Conservation (phyloP, 35 echinoderm and acorn worm species). For the Chiridota heheva region DNA sequence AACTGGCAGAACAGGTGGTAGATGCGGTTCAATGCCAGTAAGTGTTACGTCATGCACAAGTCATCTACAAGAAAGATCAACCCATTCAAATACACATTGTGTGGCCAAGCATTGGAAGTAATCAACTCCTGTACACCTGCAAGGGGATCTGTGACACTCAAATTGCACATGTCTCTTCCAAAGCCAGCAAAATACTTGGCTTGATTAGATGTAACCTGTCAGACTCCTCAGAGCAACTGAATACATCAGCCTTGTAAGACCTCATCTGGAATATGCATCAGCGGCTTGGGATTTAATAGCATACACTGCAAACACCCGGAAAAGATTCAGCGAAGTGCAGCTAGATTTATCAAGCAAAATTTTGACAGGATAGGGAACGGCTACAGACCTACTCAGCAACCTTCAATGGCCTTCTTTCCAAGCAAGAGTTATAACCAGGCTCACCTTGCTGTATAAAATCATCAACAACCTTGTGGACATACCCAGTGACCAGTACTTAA, state of each 20-base stretch:
- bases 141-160: background rate
- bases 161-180: slow-evolving; percentile 9
- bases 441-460: no score
- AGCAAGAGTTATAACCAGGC: no score
- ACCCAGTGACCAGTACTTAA: no score
- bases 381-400: no score
- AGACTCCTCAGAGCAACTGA: slow-evolving; percentile 4
- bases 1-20: slow-evolving; percentile 47
- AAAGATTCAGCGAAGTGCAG: no score
- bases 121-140: background rate
- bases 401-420: no score
- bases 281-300: background rate
- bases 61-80: background rate
- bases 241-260: background rate
- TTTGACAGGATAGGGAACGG: no score
- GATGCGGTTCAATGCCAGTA: slow-evolving; percentile 49
- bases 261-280: background rate
- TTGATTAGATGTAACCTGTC: background rate
- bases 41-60: slow-evolving; percentile 32
- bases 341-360: no score
- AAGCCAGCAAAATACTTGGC: slow-evolving; percentile 1
- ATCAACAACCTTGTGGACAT: no score
- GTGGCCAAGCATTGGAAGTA: background rate
- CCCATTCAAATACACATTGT: background rate
- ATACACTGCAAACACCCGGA: no score